Percentiles rank a stretch among this genome's conserved stretches.
These are phyloP conservation scores for Oophaga sylvatica DNA, from an alignment of 2,797 vertebrate genomes.

Conservation along the genomic window DNA sequence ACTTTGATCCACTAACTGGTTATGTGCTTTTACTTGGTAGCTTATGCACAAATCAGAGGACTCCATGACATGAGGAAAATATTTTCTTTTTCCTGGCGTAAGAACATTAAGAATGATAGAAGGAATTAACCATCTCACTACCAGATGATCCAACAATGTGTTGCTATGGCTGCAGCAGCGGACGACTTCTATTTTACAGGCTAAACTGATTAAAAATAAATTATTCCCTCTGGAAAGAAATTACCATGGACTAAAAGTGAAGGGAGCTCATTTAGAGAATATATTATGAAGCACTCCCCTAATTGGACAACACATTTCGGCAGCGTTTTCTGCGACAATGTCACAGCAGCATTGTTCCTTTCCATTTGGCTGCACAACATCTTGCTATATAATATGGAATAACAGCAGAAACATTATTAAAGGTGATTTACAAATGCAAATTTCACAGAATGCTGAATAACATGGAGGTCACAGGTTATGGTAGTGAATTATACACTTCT, in stretches of 20 bases:
- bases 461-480: neutral
- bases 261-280: conserved; percentile 36
- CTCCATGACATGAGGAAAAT: neutral
- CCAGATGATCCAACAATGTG: neutral
- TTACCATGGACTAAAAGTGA: conserved; percentile 23
- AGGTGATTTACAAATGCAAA: conserved; percentile 28
- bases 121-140: conserved; percentile 17
- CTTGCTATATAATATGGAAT: neutral
- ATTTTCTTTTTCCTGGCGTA: conserved; percentile 1
- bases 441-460: neutral
- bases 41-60: neutral
- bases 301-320: conserved; percentile 37
- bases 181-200: conserved; percentile 30
- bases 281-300: conserved; percentile 37
- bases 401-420: conserved; percentile 27
- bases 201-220: conserved; percentile 49
- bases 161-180: conserved; percentile 35
- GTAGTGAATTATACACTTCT: neutral
- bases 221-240: conserved; percentile 40
- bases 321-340: conserved; percentile 28
- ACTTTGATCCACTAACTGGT: too few relatives aligned
- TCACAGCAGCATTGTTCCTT: neutral
- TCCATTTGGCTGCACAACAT: conserved; percentile 21
- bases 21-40: neutral
- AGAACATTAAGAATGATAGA: neutral